Base-by-base conservation (phyloP, 2,113 vertebrate genomes). In the Danionella cerebrum region DNA sequence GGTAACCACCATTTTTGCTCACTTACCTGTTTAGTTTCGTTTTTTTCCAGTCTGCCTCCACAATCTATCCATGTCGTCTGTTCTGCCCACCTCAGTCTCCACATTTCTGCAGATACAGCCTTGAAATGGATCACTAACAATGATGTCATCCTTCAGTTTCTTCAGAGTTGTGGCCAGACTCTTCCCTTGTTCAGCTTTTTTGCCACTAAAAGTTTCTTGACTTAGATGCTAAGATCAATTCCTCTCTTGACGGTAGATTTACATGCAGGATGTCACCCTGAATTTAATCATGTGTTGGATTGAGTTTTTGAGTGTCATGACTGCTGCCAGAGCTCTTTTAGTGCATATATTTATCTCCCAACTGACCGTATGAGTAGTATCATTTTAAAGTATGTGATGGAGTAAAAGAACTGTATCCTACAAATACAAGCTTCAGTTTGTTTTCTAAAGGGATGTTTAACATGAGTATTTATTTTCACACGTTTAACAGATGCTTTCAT, bases 31-130 rank as follows among this genome's bases (percentile, higher is more conserved):
- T 22, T 50, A 36, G 55, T 54, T 45, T 70, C 36, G 41, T 58
- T 47, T 47, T 16, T 11, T 8, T 29, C 12, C 41, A 38, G 13
- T 67, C 14, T 41, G 16, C 29, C 19, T 22, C 11, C 18, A 48
- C 29, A 48, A 33, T 35, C 27, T 18, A 42, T 51, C 36, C 27
- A 22, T 31, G 13, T 18, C 36, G 24, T 14, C 29, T n/a, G 64
- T 25, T 50, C 36, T 69, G 24, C 44, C 44, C 48, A 47, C 35
- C 48, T 63, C 10, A 38, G 14, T 59, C 19, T 59, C 27, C n/a
- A 25, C 11, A 19, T 41, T 41, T 59, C 55, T 60, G 47, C 67
- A 69, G 67, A 69, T 41, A 48, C 55, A 55, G 39, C 57, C 55
- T 58, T 58, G 41, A 44, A 62, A 42, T 12, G 22, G 47, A 62